A percentile compares a stretch with the other conserved stretches of the same genome.
phyloP scores from a whole-genome alignment of 1,140 invertebrate species.

The Atta colombica region DNA sequence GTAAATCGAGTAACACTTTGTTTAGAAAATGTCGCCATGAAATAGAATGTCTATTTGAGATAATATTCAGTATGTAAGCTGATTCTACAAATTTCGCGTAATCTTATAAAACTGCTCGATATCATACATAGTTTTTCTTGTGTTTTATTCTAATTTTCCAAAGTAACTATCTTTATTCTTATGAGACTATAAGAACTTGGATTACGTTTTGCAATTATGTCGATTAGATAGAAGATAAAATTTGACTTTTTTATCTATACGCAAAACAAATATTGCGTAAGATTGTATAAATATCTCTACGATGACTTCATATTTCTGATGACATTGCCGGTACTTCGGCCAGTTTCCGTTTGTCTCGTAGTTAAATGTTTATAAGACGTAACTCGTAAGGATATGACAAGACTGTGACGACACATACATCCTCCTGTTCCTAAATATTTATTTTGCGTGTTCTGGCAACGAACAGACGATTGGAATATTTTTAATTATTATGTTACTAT shows the following conservation, averaged over 20 bases:
- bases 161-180: neutral
- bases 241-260: slow-evolving; percentile 22
- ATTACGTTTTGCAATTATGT: neutral
- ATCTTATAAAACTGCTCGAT: neutral
- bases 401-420: neutral
- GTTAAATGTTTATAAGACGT: slow-evolving; percentile 4
- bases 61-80: neutral
- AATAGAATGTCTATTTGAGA: neutral
- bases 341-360: slow-evolving; percentile 23
- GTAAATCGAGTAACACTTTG: neutral
- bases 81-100: neutral
- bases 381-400: neutral
- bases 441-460: slow-evolving; percentile 5
- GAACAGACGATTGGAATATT: slow-evolving; percentile 15
- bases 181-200: neutral
- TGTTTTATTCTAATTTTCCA: neutral
- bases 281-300: slow-evolving; percentile 6
- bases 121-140: neutral
- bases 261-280: slow-evolving; percentile 22
- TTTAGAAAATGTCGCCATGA: neutral
- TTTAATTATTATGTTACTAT: neutral
- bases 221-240: slow-evolving; percentile 12
- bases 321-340: slow-evolving; percentile 15
- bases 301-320: slow-evolving; percentile 46
- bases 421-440: slow-evolving; percentile 46